Base-by-base conservation (phyloP, 2,797 vertebrate species). In the Rhynchotus rufescens region DNA sequence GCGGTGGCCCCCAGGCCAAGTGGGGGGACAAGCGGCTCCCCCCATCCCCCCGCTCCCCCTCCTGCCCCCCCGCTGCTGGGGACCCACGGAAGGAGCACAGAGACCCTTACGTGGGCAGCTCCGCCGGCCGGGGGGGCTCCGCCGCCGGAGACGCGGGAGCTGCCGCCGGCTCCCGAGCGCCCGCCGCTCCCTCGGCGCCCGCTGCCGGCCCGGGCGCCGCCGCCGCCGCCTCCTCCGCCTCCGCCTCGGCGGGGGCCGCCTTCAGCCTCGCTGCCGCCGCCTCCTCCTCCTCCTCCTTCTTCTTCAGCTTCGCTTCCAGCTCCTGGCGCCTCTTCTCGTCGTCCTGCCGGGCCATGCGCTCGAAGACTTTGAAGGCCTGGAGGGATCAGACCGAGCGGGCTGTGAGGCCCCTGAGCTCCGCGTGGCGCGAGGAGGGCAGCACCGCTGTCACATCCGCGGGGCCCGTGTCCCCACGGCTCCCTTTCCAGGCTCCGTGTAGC, bases 311-410 rank as follows among this genome's bases (percentile, higher is more conserved):
- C 30, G 92, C 98, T 88, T 98, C 98, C 62, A 97, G 93, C 69
- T 98, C 97, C 44, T 80, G 96, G 45, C 54, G 69, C 77, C 97
- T 95, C 93, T 89, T 97, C 90, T 98, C 98, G 4, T 99, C 97
- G 86, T 99, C 99, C 49, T 98, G 98, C 32, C 97, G 97, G 2
- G 99, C 98, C 97, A 99, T 71, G 30, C 98, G 98, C 92, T 99
- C 99, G 73, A 99, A 99, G 76, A 96, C 89, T 94, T 96, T 98
- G 95, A 98, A 99, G 0, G 98, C 98, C 99, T 99, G 97, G 0
- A 47, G 30, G 49, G 4, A 61, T 20, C 28, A 34, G 71, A 51
- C 1, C 0, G 0, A 71, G 77, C 1, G 0, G 21, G 40, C 34
- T 11, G 49, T 6, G 5, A 2, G 52, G n/a, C 16, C 2, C 4